Base-by-base conservation (phyloP, 2,888 invertebrate genomes). In the Cryptus armator region DNA sequence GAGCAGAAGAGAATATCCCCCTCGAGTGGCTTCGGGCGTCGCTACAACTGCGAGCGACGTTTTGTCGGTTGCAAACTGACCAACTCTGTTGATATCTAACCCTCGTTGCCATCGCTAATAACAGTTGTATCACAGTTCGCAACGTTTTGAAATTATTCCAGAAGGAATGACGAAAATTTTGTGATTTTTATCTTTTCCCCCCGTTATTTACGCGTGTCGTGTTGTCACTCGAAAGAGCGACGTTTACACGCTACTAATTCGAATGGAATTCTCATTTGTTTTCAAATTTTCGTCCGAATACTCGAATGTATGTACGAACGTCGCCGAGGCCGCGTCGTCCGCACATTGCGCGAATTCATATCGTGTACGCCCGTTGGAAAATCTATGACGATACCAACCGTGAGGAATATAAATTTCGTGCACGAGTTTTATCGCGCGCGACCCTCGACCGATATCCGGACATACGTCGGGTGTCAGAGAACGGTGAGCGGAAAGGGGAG, bases 391-490 rank as follows among this genome's bases (percentile, higher is more conserved):
- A 77, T 59, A 72, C 48, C 77, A 48, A 64, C 59, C 62, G 67
- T 68, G 59, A 77, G 66, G 19, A 29, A 62, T 78, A 83, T 83
- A 68, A 83, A 83, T 83, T 74, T 74, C 29, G 71, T 46, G 76
- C 44, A 53, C 53, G 72, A 82, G 77, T 72, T 78, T 72, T 29
- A 83, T 67, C 48, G 72, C 48, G 72, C 48, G 37, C 59, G 67
- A 72, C 46, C 66, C 59, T 29, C 37, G 68, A 62, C 68, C 72
- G 74, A 78, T 78, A 83, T 74, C 67, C 68, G 59, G 51, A 68
- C 16, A 44, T 68, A 29, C 67, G 67, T 72, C 37, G 48, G 32
- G 75, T 16, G 70, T 76, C 32, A 44, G 53, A 71, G 76, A 29
- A 46, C 51, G 48, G 5, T 37, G 67, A 67, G 53, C 43, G 67